A percentile compares a stretch with the other conserved stretches of the same genome.
These are phyloP conservation scores for Lepidurus packardi DNA, from an alignment of 1,140 invertebrate species.

Conservation along the genomic window DNA sequence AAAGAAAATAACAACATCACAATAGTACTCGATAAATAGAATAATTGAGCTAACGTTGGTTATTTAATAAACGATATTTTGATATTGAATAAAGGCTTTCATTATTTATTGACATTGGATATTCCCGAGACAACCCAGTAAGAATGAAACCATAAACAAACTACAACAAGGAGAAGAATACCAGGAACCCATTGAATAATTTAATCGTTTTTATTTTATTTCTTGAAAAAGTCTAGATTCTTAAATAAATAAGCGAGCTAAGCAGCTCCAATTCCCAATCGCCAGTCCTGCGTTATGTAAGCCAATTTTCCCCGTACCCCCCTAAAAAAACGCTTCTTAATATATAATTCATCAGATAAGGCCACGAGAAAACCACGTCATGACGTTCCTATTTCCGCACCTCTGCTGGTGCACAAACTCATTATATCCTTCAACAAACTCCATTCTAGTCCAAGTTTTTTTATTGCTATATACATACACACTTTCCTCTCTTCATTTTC, in stretches of 20 bases:
- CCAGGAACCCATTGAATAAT: too few relatives aligned
- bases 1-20: too few relatives aligned
- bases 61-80: too few relatives aligned
- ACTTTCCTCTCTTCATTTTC: neutral
- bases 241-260: neutral
- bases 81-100: too few relatives aligned
- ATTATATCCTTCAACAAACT: constrained; percentile 1
- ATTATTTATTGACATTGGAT: too few relatives aligned
- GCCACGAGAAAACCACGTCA: neutral
- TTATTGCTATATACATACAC: neutral
- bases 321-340: neutral
- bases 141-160: too few relatives aligned
- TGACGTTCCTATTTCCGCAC: constrained; percentile 12
- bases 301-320: neutral
- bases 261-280: neutral
- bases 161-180: too few relatives aligned
- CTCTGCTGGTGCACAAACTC: neutral
- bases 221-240: too few relatives aligned
- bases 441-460: neutral
- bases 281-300: neutral
- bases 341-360: neutral
- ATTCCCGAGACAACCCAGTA: too few relatives aligned
- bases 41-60: too few relatives aligned
- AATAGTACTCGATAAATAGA: too few relatives aligned
- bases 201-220: too few relatives aligned